phyloP scores from a whole-genome alignment of 2,888 invertebrate genomes.

The Andricus quercusramuli region DNA sequence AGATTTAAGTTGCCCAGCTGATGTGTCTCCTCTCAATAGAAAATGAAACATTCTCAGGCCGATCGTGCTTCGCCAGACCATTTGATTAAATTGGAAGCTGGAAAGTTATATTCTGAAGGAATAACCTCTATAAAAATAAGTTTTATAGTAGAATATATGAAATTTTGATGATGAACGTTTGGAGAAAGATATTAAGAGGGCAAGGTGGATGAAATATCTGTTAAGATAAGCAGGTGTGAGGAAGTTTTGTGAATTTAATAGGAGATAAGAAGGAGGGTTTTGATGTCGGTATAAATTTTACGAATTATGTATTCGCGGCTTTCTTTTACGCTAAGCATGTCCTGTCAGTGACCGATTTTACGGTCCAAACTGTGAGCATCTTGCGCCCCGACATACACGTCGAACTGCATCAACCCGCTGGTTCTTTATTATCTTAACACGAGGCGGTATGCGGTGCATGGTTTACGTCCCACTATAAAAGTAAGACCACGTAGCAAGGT shows the following conservation, averaged over 20 bases:
- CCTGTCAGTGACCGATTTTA: conserved; percentile 73
- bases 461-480: conserved; percentile 73
- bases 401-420: conserved; percentile 55
- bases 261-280: background rate
- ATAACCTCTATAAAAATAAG: background rate
- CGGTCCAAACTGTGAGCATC: conserved; percentile 60
- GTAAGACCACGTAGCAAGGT: conserved; percentile 62
- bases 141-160: background rate
- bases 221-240: background rate
- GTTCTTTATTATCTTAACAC: conserved; percentile 71
- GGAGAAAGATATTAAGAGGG: background rate
- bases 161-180: background rate
- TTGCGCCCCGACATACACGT: conserved; percentile 53
- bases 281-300: conserved; percentile 61
- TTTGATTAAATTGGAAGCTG: no score
- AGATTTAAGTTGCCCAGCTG: no score
- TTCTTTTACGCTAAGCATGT: conserved; percentile 66
- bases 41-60: no score
- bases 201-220: background rate
- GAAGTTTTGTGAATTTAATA: background rate
- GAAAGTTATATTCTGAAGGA: background rate
- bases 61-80: no score
- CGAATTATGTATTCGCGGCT: conserved; percentile 64
- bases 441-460: conserved; percentile 64
- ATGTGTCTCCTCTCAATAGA: no score